These are phyloP conservation scores for Rhorus exstirpatorius DNA, from an alignment of 2,888 invertebrate species.

Conservation along the genomic window DNA sequence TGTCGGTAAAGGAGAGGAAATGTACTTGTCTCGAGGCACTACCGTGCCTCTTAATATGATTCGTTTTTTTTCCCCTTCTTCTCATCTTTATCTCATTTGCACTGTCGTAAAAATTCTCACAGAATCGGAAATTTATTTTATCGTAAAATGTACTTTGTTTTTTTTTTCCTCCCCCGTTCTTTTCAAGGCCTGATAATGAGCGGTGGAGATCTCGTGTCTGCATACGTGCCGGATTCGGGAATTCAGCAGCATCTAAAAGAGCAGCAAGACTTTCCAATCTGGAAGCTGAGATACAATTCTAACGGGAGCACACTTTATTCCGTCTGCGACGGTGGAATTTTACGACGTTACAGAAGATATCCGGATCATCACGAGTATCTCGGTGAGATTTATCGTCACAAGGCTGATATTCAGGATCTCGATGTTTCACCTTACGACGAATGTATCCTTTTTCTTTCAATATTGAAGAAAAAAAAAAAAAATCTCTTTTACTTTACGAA, in stretches of 20 bases:
- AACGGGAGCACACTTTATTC: slow-evolving; percentile 86
- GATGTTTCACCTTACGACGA: slow-evolving; percentile 87
- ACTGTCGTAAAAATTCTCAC: not conserved
- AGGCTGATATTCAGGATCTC: slow-evolving; percentile 86
- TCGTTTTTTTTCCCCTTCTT: too few species aligned
- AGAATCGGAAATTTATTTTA: not conserved
- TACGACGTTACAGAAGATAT: slow-evolving; percentile 86
- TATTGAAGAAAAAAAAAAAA: not conserved
- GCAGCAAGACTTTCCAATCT: slow-evolving; percentile 84
- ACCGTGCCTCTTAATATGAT: too few species aligned
- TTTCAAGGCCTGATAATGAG: slow-evolving; percentile 86
- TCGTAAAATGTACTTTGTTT: slow-evolving; percentile 41
- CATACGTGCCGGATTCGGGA: slow-evolving; percentile 86
- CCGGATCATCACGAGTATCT: slow-evolving; percentile 86
- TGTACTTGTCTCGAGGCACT: too few species aligned
- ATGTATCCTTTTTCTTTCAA: slow-evolving; percentile 85
- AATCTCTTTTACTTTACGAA: not conserved
- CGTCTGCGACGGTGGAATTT: slow-evolving; percentile 85
- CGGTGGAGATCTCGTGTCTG: slow-evolving; percentile 85
- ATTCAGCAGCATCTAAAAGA: slow-evolving; percentile 85
- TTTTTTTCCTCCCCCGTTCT: too few species aligned
- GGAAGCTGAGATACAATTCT: slow-evolving; percentile 86
- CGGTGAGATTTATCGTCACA: slow-evolving; percentile 86
- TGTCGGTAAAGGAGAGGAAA: too few species aligned
- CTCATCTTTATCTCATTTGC: too few species aligned